Conservation (phyloP, 2,113 vertebrate species). For the Mionectes macconnelli region DNA sequence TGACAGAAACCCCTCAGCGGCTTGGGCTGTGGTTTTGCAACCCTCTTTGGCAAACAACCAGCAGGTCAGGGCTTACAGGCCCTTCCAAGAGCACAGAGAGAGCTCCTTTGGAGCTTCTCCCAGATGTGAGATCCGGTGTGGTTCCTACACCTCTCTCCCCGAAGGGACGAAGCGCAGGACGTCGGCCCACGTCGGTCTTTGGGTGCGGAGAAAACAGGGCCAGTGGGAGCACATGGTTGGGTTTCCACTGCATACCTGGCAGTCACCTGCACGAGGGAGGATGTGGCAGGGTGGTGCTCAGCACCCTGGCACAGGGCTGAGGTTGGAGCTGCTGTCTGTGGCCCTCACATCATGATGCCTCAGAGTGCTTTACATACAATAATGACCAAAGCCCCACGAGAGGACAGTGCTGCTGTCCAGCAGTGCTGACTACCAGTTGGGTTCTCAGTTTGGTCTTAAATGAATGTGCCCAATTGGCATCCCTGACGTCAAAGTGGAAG, state of each 20-base stretch:
- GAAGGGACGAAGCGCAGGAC: not conserved
- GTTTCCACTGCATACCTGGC: not conserved
- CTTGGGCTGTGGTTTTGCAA: not conserved
- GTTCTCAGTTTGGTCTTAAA: constrained; percentile 69
- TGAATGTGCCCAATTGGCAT: constrained; percentile 64
- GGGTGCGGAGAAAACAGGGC: not conserved
- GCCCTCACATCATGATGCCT: accelerated
- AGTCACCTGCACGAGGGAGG: accelerated
- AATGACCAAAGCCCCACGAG: not conserved
- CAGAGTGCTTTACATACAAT: not conserved
- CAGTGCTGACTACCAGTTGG: not conserved
- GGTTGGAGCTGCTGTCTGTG: not conserved
- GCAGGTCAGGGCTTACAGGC: not conserved
- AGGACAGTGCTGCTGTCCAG: not conserved
- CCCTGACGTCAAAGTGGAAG: constrained; percentile 69
- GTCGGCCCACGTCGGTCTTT: accelerated
- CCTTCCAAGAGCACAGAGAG: not conserved
- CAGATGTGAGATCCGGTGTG: accelerated
- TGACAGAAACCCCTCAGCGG: not conserved
- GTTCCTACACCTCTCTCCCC: not conserved
- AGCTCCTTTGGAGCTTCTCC: not conserved
- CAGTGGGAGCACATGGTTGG: accelerated
- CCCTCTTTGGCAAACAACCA: not conserved
- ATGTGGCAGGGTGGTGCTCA: accelerated
- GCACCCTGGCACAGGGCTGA: not conserved